These are phyloP conservation scores for Melanerpes formicivorus DNA, from an alignment of 2,113 vertebrate genomes.

Conservation along the genomic window DNA sequence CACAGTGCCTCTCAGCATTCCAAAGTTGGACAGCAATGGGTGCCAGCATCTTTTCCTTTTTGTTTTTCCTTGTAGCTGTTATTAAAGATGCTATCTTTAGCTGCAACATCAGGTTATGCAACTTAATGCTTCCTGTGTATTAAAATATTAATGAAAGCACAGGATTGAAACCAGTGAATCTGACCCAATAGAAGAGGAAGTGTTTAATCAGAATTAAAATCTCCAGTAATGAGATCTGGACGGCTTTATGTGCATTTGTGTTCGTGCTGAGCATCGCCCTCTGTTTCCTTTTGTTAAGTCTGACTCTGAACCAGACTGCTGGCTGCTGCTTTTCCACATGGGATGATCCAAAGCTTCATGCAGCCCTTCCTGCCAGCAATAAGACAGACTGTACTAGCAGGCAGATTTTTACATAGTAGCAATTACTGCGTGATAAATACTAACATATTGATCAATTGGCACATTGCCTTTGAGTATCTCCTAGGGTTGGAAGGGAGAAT, in stretches of 20 bases:
- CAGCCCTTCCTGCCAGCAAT: not conserved
- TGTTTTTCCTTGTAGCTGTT: not conserved
- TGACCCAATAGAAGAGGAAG: slow-evolving; percentile 21
- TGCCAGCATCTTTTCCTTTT: not conserved
- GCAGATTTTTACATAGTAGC: slow-evolving; percentile 36
- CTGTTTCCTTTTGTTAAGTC: slow-evolving; percentile 46
- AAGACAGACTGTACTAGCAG: slow-evolving; percentile 2
- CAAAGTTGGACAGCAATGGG: not conserved
- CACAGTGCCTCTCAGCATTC: not conserved
- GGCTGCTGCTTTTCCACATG: slow-evolving; percentile 10
- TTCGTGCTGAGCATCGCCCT: not conserved
- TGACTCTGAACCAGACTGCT: slow-evolving; percentile 20
- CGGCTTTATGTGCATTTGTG: not conserved
- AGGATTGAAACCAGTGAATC: not conserved
- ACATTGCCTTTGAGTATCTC: not conserved
- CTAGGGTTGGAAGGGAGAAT: not conserved
- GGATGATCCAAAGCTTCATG: not conserved
- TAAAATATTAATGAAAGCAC: slow-evolving; percentile 44
- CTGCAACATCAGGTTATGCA: not conserved
- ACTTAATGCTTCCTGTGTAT: not conserved
- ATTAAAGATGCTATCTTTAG: slow-evolving; percentile 65
- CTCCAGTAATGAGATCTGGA: slow-evolving; percentile 49
- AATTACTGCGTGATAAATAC: slow-evolving; percentile 22
- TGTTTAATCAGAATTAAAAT: slow-evolving; percentile 61
- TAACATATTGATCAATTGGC: slow-evolving; percentile 40